phyloP scores from a whole-genome alignment of 2,888 invertebrate species.

The Eudasyphora cyanicolor region DNA sequence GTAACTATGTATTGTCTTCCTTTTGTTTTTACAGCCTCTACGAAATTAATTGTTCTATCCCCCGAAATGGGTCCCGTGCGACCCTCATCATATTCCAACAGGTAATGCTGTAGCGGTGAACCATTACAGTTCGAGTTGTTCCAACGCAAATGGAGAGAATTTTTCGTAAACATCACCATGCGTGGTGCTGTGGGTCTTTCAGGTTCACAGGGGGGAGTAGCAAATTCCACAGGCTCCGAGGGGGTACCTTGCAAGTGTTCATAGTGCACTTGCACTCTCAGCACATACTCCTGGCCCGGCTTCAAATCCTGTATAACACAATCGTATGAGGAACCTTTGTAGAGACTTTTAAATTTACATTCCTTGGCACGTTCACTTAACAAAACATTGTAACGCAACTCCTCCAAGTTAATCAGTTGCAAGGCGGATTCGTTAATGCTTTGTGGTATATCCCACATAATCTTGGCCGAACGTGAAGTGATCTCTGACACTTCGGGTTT shows the following conservation, averaged over 20 bases:
- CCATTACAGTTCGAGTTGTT: constrained; percentile 89
- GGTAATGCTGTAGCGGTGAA: constrained; percentile 87
- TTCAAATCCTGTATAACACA: constrained; percentile 91
- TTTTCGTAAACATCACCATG: constrained; percentile 86
- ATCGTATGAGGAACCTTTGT: constrained; percentile 88
- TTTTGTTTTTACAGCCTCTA: constrained; percentile 87
- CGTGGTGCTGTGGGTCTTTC: constrained; percentile 89
- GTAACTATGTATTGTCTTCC: constrained; percentile 88
- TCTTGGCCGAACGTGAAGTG: constrained; percentile 90
- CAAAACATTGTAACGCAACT: constrained; percentile 89
- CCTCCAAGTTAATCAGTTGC: constrained; percentile 73
- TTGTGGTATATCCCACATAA: constrained; percentile 89
- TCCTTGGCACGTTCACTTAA: constrained; percentile 89
- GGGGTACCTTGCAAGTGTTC: constrained; percentile 88
- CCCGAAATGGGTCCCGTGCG: constrained; percentile 72
- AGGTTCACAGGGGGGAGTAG: constrained; percentile 90
- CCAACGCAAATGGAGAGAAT: constrained; percentile 87
- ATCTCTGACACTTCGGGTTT: constrained; percentile 90
- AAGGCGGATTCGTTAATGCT: constrained; percentile 71
- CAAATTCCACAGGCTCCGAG: constrained; percentile 89
- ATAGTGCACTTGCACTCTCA: constrained; percentile 83
- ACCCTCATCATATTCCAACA: constrained; percentile 89
- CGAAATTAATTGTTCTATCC: constrained; percentile 82
- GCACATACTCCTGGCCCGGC: constrained; percentile 93
- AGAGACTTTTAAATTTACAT: constrained; percentile 91